Evolutionary conservation across 2,888 invertebrate species (phyloP).

Genomic region (Teleogryllus oceanicus): DNA sequence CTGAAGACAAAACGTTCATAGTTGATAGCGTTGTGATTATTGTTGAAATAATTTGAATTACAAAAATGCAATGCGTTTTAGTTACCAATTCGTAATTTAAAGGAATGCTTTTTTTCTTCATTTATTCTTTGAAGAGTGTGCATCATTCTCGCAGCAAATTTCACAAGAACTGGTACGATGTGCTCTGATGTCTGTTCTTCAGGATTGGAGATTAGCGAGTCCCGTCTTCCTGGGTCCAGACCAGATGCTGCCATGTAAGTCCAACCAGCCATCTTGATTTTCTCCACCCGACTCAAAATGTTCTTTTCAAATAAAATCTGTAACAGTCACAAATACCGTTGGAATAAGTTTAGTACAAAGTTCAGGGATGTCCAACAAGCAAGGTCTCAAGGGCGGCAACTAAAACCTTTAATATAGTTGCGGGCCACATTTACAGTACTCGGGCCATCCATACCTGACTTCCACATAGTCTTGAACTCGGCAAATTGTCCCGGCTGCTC

Average conservation of each 20-base stretch:
- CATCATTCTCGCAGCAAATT: constrained; percentile 73
- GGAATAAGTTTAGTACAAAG: too few species aligned
- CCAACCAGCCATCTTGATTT: constrained; percentile 94
- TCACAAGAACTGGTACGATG: constrained; percentile 59
- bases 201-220: constrained; percentile 48
- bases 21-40: background rate
- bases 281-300: constrained; percentile 69
- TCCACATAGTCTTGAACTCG: too few species aligned
- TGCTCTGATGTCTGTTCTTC: constrained; percentile 40
- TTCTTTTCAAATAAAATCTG: constrained; percentile 63
- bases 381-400: too few species aligned
- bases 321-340: constrained; percentile 29
- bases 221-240: constrained; percentile 68
- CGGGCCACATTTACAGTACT: too few species aligned
- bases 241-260: constrained; percentile 98
- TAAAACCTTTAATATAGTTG: too few species aligned
- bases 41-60: background rate
- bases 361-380: too few species aligned
- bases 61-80: constrained; percentile 28
- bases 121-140: constrained; percentile 60
- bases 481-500: too few species aligned
- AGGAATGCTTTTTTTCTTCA: constrained; percentile 56
- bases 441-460: too few species aligned
- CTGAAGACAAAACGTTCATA: constrained; percentile 48
- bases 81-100: constrained; percentile 70